phyloP scores from a whole-genome alignment of 2,113 vertebrate species.

The Ursus arctos region DNA sequence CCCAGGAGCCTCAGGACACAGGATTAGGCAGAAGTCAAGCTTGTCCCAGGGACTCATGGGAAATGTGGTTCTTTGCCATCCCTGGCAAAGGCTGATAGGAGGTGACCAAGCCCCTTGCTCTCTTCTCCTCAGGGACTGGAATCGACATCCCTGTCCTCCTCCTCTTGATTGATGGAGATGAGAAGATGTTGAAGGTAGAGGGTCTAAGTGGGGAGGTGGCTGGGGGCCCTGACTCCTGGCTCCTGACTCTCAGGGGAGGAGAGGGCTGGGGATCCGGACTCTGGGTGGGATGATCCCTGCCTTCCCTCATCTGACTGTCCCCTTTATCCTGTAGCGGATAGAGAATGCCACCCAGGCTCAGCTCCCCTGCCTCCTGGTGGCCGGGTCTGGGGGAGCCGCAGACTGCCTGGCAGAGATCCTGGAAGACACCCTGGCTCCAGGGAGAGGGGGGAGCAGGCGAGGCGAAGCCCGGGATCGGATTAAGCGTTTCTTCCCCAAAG shows the following conservation, averaged over 20 bases:
- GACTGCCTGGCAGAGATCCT: constrained; percentile 91
- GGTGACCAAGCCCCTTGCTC: background rate
- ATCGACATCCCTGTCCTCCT: constrained; percentile 96
- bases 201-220: background rate
- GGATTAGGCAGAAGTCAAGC: background rate
- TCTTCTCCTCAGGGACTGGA: constrained; percentile 88
- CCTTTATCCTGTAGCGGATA: constrained; percentile 85
- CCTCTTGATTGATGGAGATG: constrained; percentile 91
- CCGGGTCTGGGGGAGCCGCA: constrained; percentile 91
- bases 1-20: background rate
- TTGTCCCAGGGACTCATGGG: background rate
- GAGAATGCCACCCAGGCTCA: constrained; percentile 89
- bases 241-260: background rate
- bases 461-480: constrained; percentile 59
- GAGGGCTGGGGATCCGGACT: background rate
- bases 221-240: background rate
- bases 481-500: constrained; percentile 64
- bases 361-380: constrained; percentile 92
- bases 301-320: background rate
- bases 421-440: constrained; percentile 85
- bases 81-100: background rate
- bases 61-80: background rate
- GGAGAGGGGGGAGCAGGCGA: constrained; percentile 69
- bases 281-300: background rate
- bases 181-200: constrained; percentile 90